Conservation (phyloP, 53 echinoderm and acorn worm species). For the Hippasteria phrygiana region DNA sequence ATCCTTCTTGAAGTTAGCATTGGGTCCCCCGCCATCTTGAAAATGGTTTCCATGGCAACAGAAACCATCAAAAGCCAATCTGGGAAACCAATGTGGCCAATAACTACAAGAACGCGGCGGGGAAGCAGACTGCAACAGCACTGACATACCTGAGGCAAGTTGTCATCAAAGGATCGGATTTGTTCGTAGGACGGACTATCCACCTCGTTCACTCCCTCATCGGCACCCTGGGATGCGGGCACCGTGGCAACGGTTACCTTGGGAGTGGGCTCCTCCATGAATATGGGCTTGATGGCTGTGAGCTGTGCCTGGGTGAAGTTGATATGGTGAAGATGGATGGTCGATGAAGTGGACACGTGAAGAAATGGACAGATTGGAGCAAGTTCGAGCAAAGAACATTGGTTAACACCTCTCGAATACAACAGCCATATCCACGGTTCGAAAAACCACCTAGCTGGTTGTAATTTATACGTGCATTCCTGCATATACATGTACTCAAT, state of each 20-base stretch:
- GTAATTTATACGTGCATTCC: no score
- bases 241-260: slow-evolving; percentile 16
- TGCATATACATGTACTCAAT: no score
- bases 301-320: slow-evolving; percentile 40
- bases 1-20: no score
- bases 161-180: slow-evolving; percentile 26
- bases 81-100: neutral
- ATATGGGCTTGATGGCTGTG: slow-evolving; percentile 78
- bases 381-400: neutral
- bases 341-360: neutral
- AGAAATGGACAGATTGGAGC: neutral
- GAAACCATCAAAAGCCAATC: neutral
- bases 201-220: slow-evolving; percentile 69
- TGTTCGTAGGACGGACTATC: slow-evolving; percentile 77
- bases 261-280: slow-evolving; percentile 84
- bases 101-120: neutral
- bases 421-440: no score
- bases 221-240: slow-evolving; percentile 20
- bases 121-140: neutral
- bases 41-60: neutral
- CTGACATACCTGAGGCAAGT: slow-evolving; percentile 33
- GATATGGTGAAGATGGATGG: slow-evolving; percentile 3
- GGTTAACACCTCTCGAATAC: no score
- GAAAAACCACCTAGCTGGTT: no score
- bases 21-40: no score